These are phyloP conservation scores for Danio choprae DNA, from an alignment of 2,797 vertebrate species.

Conservation along the genomic window DNA sequence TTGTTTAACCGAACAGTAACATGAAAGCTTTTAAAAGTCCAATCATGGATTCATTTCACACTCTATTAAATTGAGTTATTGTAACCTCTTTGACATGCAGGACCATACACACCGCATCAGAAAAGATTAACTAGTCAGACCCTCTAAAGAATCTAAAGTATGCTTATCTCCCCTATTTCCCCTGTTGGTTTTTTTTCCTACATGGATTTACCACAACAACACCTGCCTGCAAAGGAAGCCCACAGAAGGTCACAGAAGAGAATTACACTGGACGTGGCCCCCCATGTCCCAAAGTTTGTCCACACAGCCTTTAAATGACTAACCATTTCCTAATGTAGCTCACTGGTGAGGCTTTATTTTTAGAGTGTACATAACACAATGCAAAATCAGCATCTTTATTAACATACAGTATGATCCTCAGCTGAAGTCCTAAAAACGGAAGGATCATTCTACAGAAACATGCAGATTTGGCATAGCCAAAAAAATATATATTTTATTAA, in stretches of 20 bases:
- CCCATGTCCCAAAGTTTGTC: not conserved
- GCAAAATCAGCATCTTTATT: not conserved
- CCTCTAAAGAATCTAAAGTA: constrained; percentile 5
- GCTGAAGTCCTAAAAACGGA: not conserved
- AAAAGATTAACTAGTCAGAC: constrained; percentile 13
- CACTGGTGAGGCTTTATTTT: constrained; percentile 2
- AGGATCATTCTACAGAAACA: too few relatives aligned
- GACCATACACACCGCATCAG: not conserved
- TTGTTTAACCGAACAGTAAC: not conserved
- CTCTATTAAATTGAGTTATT: constrained; percentile 1
- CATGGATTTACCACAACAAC: not conserved
- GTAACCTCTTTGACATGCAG: not conserved
- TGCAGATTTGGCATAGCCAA: not conserved
- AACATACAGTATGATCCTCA: not conserved
- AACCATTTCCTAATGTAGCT: not conserved
- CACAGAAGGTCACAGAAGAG: not conserved
- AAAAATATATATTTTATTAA: too few relatives aligned
- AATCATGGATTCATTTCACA: not conserved
- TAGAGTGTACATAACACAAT: not conserved
- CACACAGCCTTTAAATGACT: not conserved
- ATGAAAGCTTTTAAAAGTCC: not conserved
- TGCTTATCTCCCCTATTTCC: not conserved
- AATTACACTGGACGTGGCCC: not conserved
- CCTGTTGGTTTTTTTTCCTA: not conserved
- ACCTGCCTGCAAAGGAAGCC: not conserved